Percentiles rank a stretch among this genome's conserved stretches.
Evolutionary conservation across 1,140 invertebrate species (phyloP).

Genomic region (Wiebesia pumilae): DNA sequence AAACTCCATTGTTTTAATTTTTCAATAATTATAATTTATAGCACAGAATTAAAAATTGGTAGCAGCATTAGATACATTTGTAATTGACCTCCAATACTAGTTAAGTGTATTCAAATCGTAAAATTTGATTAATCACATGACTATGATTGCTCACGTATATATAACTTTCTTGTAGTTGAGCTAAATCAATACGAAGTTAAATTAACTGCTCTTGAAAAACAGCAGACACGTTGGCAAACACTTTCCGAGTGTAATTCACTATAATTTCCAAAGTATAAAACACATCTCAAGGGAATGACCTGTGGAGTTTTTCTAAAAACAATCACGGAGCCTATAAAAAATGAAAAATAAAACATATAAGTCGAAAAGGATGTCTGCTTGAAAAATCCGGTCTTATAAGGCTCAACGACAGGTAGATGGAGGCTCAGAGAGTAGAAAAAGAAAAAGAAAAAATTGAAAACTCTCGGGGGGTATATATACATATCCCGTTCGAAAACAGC

Average conservation of each 20-base stretch:
- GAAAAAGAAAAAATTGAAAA: constrained; percentile 6
- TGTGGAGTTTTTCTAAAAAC: background rate
- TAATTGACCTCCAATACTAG: no score
- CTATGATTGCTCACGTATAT: no score
- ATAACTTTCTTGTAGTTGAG: no score
- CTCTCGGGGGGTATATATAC: constrained; percentile 13
- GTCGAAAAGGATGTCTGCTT: background rate
- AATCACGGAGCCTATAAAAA: background rate
- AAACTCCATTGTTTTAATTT: no score
- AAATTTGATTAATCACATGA: no score
- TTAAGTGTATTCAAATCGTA: no score
- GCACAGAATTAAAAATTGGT: no score
- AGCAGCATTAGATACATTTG: no score
- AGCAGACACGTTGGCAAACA: background rate
- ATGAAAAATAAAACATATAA: background rate
- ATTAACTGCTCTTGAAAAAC: no score
- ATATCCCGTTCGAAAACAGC: background rate
- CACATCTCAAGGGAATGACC: background rate
- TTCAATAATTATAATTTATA: no score
- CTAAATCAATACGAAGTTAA: no score
- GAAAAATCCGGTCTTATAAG: background rate
- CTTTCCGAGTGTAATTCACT: background rate
- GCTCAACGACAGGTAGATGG: background rate
- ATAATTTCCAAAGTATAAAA: background rate
- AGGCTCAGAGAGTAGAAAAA: background rate